Evolutionary conservation across 2,888 invertebrate species (phyloP).

Genomic region (Ormia ochracea): DNA sequence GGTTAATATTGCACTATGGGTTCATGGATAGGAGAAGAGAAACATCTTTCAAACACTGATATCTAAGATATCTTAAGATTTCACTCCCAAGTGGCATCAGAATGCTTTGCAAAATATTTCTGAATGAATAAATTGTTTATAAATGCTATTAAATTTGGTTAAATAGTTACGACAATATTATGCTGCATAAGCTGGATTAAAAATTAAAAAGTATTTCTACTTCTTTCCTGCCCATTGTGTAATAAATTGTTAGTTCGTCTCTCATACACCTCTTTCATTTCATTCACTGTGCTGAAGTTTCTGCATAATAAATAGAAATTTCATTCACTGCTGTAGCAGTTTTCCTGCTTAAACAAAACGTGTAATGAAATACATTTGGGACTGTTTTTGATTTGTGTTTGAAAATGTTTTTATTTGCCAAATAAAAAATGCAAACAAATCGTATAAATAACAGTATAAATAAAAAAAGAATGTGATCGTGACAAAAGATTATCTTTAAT

Average conservation of each 20-base stretch:
- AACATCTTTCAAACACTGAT: no score
- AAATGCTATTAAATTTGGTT: no score
- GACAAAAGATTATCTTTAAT: conserved; percentile 58
- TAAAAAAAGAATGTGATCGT: conserved; percentile 43
- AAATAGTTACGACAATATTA: no score
- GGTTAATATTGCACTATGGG: conserved; percentile 17
- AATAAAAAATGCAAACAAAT: background rate
- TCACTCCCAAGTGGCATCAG: no score
- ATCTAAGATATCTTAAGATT: no score
- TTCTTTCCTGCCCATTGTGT: conserved; percentile 5
- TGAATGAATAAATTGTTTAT: no score
- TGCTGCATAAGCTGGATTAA: no score
- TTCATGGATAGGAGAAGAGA: background rate
- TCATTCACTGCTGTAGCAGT: background rate
- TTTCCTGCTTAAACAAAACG: conserved; percentile 1
- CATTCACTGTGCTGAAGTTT: background rate
- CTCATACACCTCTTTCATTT: background rate
- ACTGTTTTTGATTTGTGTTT: conserved; percentile 16
- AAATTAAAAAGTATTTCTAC: no score
- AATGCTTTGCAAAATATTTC: no score
- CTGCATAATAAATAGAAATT: conserved; percentile 44
- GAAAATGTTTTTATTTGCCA: conserved; percentile 13
- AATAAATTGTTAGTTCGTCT: background rate
- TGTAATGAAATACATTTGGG: conserved; percentile 43
- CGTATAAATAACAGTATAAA: background rate